phyloP scores from a whole-genome alignment of 2,888 invertebrate species.

The Rhogogaster chlorosoma region DNA sequence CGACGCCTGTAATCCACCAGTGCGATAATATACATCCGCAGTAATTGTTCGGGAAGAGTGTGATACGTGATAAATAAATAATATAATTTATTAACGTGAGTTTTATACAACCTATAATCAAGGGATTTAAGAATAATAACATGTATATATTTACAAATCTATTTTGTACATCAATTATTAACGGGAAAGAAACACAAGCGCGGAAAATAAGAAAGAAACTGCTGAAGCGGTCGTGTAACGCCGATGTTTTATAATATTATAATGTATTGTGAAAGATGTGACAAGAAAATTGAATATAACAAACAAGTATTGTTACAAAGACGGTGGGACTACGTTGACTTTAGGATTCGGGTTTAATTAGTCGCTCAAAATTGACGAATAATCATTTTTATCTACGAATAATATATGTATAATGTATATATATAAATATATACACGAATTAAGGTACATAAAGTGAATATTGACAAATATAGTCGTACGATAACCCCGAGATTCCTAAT shows the following conservation, averaged over 20 bases:
- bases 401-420: neutral
- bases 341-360: neutral
- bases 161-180: neutral
- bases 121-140: neutral
- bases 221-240: neutral
- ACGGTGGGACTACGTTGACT: neutral
- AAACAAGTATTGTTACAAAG: neutral
- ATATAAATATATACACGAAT: too few relatives aligned
- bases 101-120: neutral
- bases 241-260: constrained; percentile 22
- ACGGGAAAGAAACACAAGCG: neutral
- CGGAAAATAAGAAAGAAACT: neutral
- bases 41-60: neutral
- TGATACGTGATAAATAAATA: neutral
- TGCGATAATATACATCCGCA: neutral
- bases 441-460: neutral
- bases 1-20: neutral
- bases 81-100: neutral
- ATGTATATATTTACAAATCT: neutral
- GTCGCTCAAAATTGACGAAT: neutral
- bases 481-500: neutral
- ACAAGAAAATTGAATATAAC: neutral
- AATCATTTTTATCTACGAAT: neutral
- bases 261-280: constrained; percentile 18
- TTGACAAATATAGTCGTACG: neutral